Base-by-base conservation (phyloP, 2,113 vertebrate genomes). In the Mormyrus lacerda region DNA sequence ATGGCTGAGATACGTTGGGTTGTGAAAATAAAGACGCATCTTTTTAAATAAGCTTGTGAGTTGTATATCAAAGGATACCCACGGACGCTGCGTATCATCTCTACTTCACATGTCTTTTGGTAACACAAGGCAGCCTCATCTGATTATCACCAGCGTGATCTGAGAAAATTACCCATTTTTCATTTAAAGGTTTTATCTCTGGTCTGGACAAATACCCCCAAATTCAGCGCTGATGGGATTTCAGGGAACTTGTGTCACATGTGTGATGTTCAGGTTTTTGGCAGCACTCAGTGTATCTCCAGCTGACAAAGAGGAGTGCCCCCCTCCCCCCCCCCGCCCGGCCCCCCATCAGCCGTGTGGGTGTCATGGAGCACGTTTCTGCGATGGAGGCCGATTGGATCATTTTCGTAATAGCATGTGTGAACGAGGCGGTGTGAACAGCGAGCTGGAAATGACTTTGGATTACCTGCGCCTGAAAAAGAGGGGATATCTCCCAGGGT, bases 361-460 rank as follows among this genome's bases (percentile, higher is more conserved):
- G 92, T 92, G 93, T 91, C 91, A 89, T 91, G 91, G 93, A 94
- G 95, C 93, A 94, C 95, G 94, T 93, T 93, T 93, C 95, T 93
- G 94, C 93, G 91, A 92, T 93, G 91, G 90, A 94, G 95, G 96
- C 95, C 95, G 95, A 96, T 95, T 92, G 88, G 93, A 93, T 96
- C 95, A 96, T 96, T 96, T 95, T 93, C 94, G 92, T 94, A 93
- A 84, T 92, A 92, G 94, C 90, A 93, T 94, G 95, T 95, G 95
- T 94, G 93, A 94, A 92, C 93, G 93, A 84, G 44, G 42, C 17
- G 10, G 21, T 93, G 73, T 89, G 91, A 93, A 92, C 92, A 91
- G 93, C 89, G 91, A 92, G 91, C 69, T 91, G 92, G 92, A 94
- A 94, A 94, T 91, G 93, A 92, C 91, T 90, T 89, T 92, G 90